These are phyloP conservation scores for Benthosema pterotum DNA, from an alignment of 2,797 vertebrate genomes.

Conservation along the genomic window DNA sequence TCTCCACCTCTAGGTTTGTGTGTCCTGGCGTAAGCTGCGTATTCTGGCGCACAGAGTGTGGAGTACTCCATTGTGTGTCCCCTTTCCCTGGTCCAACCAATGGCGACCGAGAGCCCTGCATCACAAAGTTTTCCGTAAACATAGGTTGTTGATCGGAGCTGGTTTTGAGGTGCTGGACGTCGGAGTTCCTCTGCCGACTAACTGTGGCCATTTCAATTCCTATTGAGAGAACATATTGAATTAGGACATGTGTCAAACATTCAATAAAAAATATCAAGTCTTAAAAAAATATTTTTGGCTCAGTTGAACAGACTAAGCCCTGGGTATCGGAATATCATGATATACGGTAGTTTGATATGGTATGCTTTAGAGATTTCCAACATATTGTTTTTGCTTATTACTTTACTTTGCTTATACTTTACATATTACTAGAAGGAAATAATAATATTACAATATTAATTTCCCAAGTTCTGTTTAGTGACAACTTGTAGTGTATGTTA, in stretches of 20 bases:
- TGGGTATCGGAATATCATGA: no score
- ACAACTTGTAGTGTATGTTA: no score
- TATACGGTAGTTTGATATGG: no score
- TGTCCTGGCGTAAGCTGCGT: conserved; percentile 35
- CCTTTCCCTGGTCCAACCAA: conserved; percentile 20
- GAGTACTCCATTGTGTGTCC: conserved; percentile 51
- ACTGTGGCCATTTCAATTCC: conserved; percentile 43
- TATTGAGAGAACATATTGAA: conserved; percentile 43
- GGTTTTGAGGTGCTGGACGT: conserved; percentile 41
- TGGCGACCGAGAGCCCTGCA: conserved; percentile 37
- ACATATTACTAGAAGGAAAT: no score
- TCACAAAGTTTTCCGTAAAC: conserved; percentile 49
- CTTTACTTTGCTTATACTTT: no score
- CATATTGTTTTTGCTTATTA: no score
- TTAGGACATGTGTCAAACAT: not conserved
- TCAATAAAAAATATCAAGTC: no score
- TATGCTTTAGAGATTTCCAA: no score
- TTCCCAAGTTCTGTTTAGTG: no score
- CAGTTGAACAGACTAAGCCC: no score
- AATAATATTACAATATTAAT: no score
- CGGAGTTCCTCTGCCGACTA: conserved; percentile 33
- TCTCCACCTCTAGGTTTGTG: conserved; percentile 42
- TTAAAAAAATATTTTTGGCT: not conserved
- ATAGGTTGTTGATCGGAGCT: conserved; percentile 32
- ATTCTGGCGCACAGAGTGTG: not conserved